These are phyloP conservation scores for Echinarachnius parma DNA, from an alignment of 53 echinoderm and acorn worm species.

Conservation along the genomic window DNA sequence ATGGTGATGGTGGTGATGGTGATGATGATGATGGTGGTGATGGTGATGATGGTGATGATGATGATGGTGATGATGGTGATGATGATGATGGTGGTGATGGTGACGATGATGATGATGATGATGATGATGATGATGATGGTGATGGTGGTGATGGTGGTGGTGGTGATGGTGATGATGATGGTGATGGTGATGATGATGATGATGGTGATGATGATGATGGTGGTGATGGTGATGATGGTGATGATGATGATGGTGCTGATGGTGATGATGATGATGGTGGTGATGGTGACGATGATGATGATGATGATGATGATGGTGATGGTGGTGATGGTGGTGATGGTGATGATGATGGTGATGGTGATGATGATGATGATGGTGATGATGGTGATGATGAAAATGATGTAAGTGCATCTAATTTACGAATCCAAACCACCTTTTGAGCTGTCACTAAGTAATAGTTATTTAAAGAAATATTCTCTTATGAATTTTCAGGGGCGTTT, in stretches of 20 bases:
- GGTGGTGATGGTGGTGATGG: background rate
- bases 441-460: too few species aligned
- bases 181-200: constrained; percentile 18
- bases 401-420: too few species aligned
- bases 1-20: background rate
- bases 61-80: background rate
- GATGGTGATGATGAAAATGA: background rate
- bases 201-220: background rate
- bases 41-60: background rate
- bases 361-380: background rate
- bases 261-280: background rate
- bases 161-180: background rate
- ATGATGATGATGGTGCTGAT: constrained; percentile 1
- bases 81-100: background rate
- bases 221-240: constrained; percentile 8
- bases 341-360: background rate
- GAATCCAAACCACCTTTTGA: too few species aligned
- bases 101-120: background rate
- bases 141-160: background rate
- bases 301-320: background rate
- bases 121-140: background rate
- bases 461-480: too few species aligned
- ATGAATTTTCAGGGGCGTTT: constrained; percentile 82
- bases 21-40: background rate
- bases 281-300: background rate